phyloP scores from a whole-genome alignment of 2,113 vertebrate species.

The Xenopus tropicalis region DNA sequence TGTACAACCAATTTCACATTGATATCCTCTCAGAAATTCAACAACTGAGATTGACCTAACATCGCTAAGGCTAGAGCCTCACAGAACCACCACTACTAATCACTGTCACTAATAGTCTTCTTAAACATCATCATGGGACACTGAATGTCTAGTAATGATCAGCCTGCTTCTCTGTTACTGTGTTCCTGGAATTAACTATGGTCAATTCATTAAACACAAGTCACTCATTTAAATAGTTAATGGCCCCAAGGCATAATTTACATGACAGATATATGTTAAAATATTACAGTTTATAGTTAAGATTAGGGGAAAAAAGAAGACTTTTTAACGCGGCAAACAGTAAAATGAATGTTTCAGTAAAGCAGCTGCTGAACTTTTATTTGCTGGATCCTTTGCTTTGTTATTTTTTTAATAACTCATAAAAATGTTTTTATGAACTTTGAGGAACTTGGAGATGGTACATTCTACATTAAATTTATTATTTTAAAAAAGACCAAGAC shows the following conservation, averaged over 20 bases:
- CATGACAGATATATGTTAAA: not conserved
- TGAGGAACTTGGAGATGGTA: slow-evolving; percentile 32
- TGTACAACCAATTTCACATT: slow-evolving; percentile 41
- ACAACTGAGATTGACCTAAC: slow-evolving; percentile 35
- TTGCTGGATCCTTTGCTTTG: slow-evolving; percentile 21
- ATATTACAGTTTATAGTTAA: slow-evolving; percentile 3
- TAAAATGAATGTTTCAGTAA: slow-evolving; percentile 2
- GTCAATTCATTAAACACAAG: not conserved
- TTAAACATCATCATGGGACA: not conserved
- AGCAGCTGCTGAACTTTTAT: slow-evolving; percentile 36
- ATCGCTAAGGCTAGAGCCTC: slow-evolving; percentile 16
- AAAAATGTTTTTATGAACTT: slow-evolving; percentile 40
- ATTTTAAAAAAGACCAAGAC: not conserved
- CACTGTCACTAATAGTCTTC: slow-evolving; percentile 1
- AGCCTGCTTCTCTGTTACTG: not conserved
- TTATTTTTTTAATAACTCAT: slow-evolving; percentile 27
- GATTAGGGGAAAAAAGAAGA: not conserved
- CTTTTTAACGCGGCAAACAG: not conserved
- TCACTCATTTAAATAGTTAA: slow-evolving; percentile 5
- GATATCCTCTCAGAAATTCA: slow-evolving; percentile 34
- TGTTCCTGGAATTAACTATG: not conserved
- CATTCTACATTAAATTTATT: slow-evolving; percentile 11
- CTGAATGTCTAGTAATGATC: not conserved
- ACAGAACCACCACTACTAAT: slow-evolving; percentile 4
- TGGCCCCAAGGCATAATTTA: not conserved